phyloP scores from a whole-genome alignment of 2,797 vertebrate species.

The Oreonectes daqikongensis region DNA sequence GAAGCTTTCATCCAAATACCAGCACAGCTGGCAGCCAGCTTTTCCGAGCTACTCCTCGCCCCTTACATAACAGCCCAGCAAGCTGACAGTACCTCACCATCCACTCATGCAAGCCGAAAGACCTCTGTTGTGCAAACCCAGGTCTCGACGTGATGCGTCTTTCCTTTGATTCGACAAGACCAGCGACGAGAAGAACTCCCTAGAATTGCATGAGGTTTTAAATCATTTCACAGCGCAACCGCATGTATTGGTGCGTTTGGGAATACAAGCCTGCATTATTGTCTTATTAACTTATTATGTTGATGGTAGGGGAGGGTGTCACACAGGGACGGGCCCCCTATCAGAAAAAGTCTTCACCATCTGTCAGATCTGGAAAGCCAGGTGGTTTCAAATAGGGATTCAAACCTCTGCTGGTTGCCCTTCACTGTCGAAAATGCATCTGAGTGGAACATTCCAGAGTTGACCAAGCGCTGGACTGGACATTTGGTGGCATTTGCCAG shows the following conservation, averaged over 20 bases:
- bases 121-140: conserved; percentile 28
- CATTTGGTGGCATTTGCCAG: conserved; percentile 50
- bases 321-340: conserved; percentile 54
- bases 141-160: conserved; percentile 13
- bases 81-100: conserved; percentile 62
- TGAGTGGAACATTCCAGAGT: conserved; percentile 67
- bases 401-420: conserved; percentile 67
- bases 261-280: conserved; percentile 58
- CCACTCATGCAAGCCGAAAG: conserved; percentile 43
- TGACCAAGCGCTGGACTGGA: conserved; percentile 65
- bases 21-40: conserved; percentile 71
- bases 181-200: conserved; percentile 28
- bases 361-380: conserved; percentile 73
- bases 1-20: conserved; percentile 70
- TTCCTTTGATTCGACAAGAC: conserved; percentile 39
- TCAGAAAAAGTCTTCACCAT: conserved; percentile 70
- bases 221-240: conserved; percentile 45
- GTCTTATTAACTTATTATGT: conserved; percentile 63
- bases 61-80: conserved; percentile 69
- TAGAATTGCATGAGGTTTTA: conserved; percentile 25
- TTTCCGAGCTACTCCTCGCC: conserved; percentile 65
- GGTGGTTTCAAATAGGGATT: conserved; percentile 68
- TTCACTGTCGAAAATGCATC: conserved; percentile 66
- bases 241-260: conserved; percentile 6
- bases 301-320: conserved; percentile 55